Conservation (phyloP, 1,140 invertebrate species). For the Trichonephila clavata region DNA sequence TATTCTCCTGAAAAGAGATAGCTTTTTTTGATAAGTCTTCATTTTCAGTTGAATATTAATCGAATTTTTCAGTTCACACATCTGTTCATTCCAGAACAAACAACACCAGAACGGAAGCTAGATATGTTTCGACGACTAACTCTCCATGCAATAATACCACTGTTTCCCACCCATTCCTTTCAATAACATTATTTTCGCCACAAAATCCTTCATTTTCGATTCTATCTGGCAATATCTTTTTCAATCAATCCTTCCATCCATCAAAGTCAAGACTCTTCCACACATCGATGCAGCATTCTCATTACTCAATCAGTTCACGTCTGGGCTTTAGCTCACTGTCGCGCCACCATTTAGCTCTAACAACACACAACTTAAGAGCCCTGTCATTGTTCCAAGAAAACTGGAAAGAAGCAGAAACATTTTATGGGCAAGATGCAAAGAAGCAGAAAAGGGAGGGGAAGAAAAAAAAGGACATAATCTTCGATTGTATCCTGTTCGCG, state of each 20-base stretch:
- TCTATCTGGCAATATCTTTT: slow-evolving; percentile 38
- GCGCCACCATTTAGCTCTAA: slow-evolving; percentile 57
- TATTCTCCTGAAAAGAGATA: too few species aligned
- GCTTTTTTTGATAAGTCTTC: too few species aligned
- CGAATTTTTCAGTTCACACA: too few species aligned
- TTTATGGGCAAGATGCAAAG: slow-evolving; percentile 11
- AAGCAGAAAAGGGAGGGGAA: not conserved
- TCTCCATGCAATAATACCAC: too few species aligned
- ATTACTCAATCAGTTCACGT: slow-evolving; percentile 26
- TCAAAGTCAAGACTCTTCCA: slow-evolving; percentile 35
- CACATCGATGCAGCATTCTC: not conserved
- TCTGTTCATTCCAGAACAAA: too few species aligned
- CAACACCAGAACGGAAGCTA: too few species aligned
- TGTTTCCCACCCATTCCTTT: not conserved
- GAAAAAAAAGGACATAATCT: slow-evolving; percentile 30
- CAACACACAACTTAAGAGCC: not conserved
- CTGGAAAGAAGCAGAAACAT: slow-evolving; percentile 3
- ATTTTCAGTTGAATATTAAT: too few species aligned
- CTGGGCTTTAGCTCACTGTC: not conserved
- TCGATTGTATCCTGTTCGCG: slow-evolving; percentile 37
- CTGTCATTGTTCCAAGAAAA: slow-evolving; percentile 14
- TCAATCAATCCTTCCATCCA: slow-evolving; percentile 37
- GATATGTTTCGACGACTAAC: too few species aligned
- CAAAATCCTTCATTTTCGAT: slow-evolving; percentile 38
- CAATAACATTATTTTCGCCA: slow-evolving; percentile 12